phyloP scores from a whole-genome alignment of 2,888 invertebrate species.

The Flexamia atlantica region DNA sequence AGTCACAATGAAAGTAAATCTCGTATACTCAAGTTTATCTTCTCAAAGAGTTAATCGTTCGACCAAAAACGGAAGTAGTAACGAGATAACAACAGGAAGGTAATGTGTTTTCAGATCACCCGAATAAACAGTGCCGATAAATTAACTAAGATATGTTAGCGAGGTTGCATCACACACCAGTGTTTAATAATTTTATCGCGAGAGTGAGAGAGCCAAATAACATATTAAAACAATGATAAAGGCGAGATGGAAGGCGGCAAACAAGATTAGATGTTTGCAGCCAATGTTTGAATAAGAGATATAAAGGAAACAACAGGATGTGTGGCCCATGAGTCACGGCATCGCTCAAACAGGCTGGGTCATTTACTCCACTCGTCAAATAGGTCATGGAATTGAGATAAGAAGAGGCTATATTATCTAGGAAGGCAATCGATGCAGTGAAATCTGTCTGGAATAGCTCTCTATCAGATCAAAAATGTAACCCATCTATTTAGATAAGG shows the following conservation, averaged over 20 bases:
- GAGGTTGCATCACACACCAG: neutral
- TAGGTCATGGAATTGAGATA: neutral
- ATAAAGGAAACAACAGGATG: constrained; percentile 10
- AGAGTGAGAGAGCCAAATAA: neutral
- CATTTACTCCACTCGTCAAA: neutral
- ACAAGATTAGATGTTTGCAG: constrained; percentile 4
- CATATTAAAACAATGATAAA: constrained; percentile 5
- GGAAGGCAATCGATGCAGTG: too few species aligned
- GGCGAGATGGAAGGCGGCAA: neutral
- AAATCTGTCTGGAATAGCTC: too few species aligned
- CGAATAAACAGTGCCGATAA: neutral
- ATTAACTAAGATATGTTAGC: neutral
- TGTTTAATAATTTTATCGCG: neutral
- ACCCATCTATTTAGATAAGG: too few species aligned
- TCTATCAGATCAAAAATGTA: too few species aligned
- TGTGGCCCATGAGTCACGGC: neutral
- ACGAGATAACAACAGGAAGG: constrained; percentile 4
- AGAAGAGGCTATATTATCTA: too few species aligned
- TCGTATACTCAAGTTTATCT: neutral
- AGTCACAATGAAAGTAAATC: too few species aligned
- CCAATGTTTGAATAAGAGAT: neutral
- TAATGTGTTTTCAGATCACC: neutral
- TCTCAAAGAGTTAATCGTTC: neutral
- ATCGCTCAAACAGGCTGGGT: neutral
- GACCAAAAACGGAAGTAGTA: neutral